Percentiles rank a stretch among this genome's conserved stretches.
These are phyloP conservation scores for Limnodromus scolopaceus DNA, from an alignment of 2,797 vertebrate species.

Conservation along the genomic window DNA sequence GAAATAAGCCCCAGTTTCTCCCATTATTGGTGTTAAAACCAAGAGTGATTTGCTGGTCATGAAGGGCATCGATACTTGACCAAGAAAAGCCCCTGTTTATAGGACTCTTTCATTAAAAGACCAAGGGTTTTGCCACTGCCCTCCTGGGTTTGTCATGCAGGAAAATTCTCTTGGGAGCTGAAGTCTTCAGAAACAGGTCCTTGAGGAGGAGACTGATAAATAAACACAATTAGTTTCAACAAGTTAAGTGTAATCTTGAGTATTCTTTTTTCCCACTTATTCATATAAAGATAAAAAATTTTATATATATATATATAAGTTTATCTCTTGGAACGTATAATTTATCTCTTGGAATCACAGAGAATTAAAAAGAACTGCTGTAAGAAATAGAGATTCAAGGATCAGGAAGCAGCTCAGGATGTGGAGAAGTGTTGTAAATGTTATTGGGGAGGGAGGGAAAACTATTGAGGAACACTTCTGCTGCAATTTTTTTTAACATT, in stretches of 20 bases:
- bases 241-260: neutral
- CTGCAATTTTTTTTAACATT: neutral
- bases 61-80: neutral
- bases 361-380: neutral
- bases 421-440: neutral
- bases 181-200: neutral
- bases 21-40: neutral
- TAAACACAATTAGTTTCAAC: neutral
- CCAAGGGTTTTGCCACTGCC: neutral
- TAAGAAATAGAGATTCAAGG: neutral
- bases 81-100: neutral
- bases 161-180: neutral
- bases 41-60: neutral
- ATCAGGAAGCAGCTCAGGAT: neutral
- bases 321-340: neutral
- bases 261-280: neutral
- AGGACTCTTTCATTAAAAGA: neutral
- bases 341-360: neutral
- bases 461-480: neutral
- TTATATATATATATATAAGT: neutral
- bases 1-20: neutral
- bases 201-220: neutral
- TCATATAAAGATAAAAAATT: neutral
- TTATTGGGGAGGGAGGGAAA: neutral
- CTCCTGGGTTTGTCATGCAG: accelerated